Base-by-base conservation (phyloP, 2,113 vertebrate genomes). In the Ramphastos sulfuratus region DNA sequence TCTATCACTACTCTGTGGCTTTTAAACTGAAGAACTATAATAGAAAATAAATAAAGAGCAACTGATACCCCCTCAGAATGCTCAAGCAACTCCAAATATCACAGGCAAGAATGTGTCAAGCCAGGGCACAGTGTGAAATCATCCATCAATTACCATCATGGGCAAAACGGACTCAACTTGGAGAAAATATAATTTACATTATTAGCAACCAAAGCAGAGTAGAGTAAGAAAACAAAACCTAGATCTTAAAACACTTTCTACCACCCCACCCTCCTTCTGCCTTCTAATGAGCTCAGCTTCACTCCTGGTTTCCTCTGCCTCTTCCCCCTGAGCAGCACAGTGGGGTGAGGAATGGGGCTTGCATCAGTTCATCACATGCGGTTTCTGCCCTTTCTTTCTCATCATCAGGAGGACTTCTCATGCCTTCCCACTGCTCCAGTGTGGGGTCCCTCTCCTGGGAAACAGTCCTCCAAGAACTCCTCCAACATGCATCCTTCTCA, bases 401-500 rank as follows among this genome's bases (percentile, higher is more conserved):
- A n/a, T 52, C 33, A 54, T 12, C n/a, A 17, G 21, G 11, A 52
- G 11, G 19, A 20, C n/a, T 27, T 16, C 16, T 52, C 8, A 52
- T 18, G 35, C 13, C 21, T 24, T 39, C 21, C 9, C 33, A 19
- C 18, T 39, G 50, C 27, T 30, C 50, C 35, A 72, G 19, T 5
- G 10, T 30, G 50, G 12, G 9, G 3, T 39, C 27, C 27, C 31
- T 55, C 12, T 20, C 20, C 39, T 7, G 15, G 44, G 8, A 65
- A 5, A 65, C 15, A 55, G 11, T 31, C 4, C 24, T 27, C 0
- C 0, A 35, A 23, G 1, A 61, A 60, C 33, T 76, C 63, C 44
- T 44, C 11, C 46, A 55, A 0, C 0, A 0, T 25, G 5, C 8
- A 20, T 48, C 4, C 3, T 11, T 63, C 33, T 15, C 12, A 12